Conservation (phyloP, 1,140 invertebrate species). For the Lasaia peninsularis region DNA sequence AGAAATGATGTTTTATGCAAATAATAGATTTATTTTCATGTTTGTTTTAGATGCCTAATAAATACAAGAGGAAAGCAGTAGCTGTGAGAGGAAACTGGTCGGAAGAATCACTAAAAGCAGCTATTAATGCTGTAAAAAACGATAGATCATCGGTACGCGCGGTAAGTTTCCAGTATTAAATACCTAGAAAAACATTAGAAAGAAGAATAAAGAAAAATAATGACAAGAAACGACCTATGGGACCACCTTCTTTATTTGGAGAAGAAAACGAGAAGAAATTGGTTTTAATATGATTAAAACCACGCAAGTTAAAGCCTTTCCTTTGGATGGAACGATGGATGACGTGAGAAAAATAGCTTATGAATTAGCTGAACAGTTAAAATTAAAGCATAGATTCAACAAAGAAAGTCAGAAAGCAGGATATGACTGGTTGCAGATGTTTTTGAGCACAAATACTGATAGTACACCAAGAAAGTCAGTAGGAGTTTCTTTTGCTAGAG, state of each 20-base stretch:
- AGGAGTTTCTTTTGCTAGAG: conserved; percentile 24
- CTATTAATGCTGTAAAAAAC: background rate
- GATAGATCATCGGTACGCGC: background rate
- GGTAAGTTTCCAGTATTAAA: background rate
- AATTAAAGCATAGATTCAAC: conserved; percentile 12
- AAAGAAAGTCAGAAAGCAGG: conserved; percentile 1
- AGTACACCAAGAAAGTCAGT: too few relatives aligned
- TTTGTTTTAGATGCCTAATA: background rate
- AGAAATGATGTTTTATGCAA: conserved; percentile 17
- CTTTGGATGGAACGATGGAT: background rate
- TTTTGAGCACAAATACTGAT: too few relatives aligned
- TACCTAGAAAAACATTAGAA: conserved; percentile 12
- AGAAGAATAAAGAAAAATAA: conserved; percentile 17
- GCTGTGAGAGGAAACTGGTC: background rate
- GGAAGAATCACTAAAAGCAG: background rate
- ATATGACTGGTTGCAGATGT: conserved; percentile 25
- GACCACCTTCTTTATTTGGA: conserved; percentile 21
- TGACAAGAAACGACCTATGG: conserved; percentile 22
- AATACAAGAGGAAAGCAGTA: background rate
- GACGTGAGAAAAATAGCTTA: conserved; percentile 8
- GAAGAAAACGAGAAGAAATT: conserved; percentile 22
- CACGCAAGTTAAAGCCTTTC: conserved; percentile 21
- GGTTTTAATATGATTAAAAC: background rate
- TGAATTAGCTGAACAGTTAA: conserved; percentile 9
- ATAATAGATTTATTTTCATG: conserved; percentile 12